A percentile compares a stretch with the other conserved stretches of the same genome.
Evolutionary conservation across 2,888 invertebrate genomes (phyloP).

Genomic region (Prosapia bicincta): DNA sequence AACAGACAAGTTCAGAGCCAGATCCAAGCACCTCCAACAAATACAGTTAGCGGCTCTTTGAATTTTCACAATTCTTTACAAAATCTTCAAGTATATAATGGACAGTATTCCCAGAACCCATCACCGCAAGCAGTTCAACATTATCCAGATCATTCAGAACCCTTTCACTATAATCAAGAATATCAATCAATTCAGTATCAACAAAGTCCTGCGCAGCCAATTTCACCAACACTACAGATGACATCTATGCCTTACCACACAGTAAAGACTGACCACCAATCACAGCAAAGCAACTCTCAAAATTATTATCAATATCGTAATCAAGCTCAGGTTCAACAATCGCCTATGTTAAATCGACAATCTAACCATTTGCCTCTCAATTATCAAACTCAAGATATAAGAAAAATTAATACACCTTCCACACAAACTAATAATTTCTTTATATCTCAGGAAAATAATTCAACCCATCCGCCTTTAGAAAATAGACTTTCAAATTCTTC

Average conservation of each 20-base stretch:
- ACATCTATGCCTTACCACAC: not conserved
- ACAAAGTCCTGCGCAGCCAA: not conserved
- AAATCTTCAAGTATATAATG: not conserved
- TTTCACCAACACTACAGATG: not conserved
- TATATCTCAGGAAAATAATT: slow-evolving; percentile 12
- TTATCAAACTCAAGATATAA: slow-evolving; percentile 13
- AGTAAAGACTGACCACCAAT: not conserved
- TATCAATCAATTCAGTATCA: slow-evolving; percentile 3
- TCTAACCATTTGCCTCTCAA: slow-evolving; percentile 4
- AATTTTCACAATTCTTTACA: not conserved
- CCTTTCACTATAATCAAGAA: not conserved
- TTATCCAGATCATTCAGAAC: not conserved
- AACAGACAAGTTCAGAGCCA: slow-evolving; percentile 21
- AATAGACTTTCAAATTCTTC: not conserved
- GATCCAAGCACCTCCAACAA: not conserved
- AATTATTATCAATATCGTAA: not conserved
- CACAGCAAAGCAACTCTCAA: not conserved
- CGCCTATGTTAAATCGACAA: slow-evolving; percentile 20
- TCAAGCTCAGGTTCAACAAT: slow-evolving; percentile 27
- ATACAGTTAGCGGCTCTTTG: not conserved
- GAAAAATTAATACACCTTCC: slow-evolving; percentile 14
- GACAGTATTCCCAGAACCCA: not conserved
- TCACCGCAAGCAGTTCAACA: not conserved
- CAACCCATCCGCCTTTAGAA: slow-evolving; percentile 2
- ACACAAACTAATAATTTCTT: slow-evolving; percentile 6